Evolutionary conservation across 2,113 vertebrate genomes (phyloP), one percentile per base, ranked within the genome.

Genomic region (Podocnemis expansa): DNA sequence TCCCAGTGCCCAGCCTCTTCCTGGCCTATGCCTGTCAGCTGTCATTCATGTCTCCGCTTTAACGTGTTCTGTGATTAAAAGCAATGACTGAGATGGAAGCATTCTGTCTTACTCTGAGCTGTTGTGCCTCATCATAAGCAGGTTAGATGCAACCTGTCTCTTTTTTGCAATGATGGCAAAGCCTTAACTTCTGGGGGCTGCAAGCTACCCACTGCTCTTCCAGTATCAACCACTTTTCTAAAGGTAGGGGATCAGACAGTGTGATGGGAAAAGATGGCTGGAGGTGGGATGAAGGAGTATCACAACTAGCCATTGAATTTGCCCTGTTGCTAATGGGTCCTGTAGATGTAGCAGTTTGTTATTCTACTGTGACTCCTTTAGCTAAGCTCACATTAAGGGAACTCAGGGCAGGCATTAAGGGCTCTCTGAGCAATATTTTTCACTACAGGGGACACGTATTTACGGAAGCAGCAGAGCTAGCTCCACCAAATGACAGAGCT

Each of bases 251-350:
- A 93, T 85, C 80, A 95, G 89, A 93, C 43, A 92, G 90, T 89
- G 54, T 49, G 63, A 81, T 29, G 41, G 63, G 24, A 95, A 89
- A 85, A 51, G 60, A 67, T 31, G n/a, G 3, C 6, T 16, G 12
- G 38, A 31, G 8, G 82, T 73, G 13, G 92, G 58, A 73, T 0
- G 56, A 55, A 90, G 51, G 75, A 87, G 2, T 25, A 93, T 84
- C 93, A 94, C 80, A 79, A 89, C 86, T 85, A 51, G 80, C 38
- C 90, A 85, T 38, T 93, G 89, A 92, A 94, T 95, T 92, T 13
- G 2, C 88, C n/a, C 81, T 58, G 83, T 85, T 92, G 90, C 88
- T 90, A 80, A 52, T 7, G 49, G 87, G 49, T 92, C 90, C 93
- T 86, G 89, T 70, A 82, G 92, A 94, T 58, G 56, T 54, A 45